phyloP scores from a whole-genome alignment of 2,888 invertebrate species.

The Dryococelus australis region DNA sequence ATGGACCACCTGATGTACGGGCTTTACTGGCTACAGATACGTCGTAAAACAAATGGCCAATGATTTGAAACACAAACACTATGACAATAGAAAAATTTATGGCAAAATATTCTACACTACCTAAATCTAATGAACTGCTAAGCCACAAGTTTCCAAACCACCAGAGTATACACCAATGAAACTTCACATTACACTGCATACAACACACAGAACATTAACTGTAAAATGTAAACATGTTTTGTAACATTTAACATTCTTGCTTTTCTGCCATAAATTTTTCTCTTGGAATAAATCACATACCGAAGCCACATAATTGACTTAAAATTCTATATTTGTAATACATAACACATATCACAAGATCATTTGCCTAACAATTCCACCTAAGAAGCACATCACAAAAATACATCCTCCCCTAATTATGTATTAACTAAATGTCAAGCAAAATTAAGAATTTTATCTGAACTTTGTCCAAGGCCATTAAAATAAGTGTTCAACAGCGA shows the following conservation, averaged over 20 bases:
- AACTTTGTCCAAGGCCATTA: slow-evolving; percentile 6
- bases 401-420: slow-evolving; percentile 1
- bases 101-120: neutral
- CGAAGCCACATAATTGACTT: neutral
- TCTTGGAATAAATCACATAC: neutral
- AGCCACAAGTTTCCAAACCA: neutral
- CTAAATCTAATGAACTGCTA: neutral
- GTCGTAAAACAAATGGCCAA: neutral
- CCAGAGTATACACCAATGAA: neutral
- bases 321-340: neutral
- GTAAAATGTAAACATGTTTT: neutral
- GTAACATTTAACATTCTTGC: neutral
- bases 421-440: neutral
- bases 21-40: neutral
- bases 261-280: slow-evolving; percentile 16
- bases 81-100: neutral
- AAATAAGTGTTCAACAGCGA: neutral
- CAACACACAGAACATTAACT: neutral
- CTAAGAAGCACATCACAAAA: slow-evolving; percentile 16
- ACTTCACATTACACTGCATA: neutral
- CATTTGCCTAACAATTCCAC: slow-evolving; percentile 9
- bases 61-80: neutral
- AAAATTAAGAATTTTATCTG: neutral
- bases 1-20: neutral
- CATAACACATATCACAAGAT: neutral